These are phyloP conservation scores for Ormyrus rosae DNA, from an alignment of 2,888 invertebrate species.

Conservation along the genomic window DNA sequence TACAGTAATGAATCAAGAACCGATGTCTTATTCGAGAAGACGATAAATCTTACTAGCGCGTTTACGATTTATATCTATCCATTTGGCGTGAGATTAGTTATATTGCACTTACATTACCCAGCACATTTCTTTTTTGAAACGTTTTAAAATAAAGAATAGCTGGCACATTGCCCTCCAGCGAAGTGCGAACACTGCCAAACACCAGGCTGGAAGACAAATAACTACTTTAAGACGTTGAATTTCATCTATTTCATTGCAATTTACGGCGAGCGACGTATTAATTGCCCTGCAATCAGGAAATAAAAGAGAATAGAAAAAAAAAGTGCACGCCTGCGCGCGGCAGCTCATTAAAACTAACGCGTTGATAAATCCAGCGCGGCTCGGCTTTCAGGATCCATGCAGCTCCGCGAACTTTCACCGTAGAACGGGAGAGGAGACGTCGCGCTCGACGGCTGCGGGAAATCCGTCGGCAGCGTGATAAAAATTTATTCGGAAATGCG, in stretches of 20 bases:
- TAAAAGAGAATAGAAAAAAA: too few relatives aligned
- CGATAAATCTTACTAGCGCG: too few relatives aligned
- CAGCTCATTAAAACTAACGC: background rate
- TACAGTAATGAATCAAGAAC: too few relatives aligned
- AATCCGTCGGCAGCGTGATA: slow-evolving; percentile 9
- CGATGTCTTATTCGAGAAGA: too few relatives aligned
- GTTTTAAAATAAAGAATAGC: background rate
- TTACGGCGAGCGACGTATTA: background rate
- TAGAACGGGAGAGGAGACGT: too few relatives aligned
- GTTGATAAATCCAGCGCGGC: background rate
- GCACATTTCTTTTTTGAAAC: background rate
- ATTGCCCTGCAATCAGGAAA: too few relatives aligned
- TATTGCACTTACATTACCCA: background rate
- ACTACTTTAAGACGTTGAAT: slow-evolving; percentile 1
- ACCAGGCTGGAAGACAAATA: background rate
- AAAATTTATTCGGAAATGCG: slow-evolving; percentile 32
- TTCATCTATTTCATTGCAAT: background rate
- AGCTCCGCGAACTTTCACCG: too few relatives aligned
- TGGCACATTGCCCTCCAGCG: slow-evolving; percentile 12
- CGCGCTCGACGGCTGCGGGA: background rate
- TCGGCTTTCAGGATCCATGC: too few relatives aligned
- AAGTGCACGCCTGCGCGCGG: too few relatives aligned
- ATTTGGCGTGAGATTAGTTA: background rate
- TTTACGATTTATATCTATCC: too few relatives aligned
- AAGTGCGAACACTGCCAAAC: slow-evolving; percentile 15